Base-by-base conservation (phyloP, 2,888 invertebrate species). In the Leptinotarsa tumamoca region DNA sequence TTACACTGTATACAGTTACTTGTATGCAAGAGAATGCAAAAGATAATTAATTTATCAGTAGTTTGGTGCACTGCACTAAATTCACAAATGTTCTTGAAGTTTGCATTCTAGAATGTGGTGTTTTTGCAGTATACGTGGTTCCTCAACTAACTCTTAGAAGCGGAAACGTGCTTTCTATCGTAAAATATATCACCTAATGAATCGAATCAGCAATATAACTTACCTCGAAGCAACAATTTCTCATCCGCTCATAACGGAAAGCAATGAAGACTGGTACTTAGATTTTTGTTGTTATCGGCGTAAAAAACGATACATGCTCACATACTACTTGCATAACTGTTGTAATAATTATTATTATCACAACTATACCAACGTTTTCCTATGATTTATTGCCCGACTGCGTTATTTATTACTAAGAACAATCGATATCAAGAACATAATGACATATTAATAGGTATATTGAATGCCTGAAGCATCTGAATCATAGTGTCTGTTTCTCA, bases 371-470 rank as follows among this genome's bases (percentile, higher is more conserved):
- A 21, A 13, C 58, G 49, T 67, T 67, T 33, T 49, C 18, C n/a
- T 21, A 50, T 17, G 33, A 27, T 33, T 67, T 67, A 67, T 43
- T 14, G 49, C 14, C 17, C 21, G 14, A n/a, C 33, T 17, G 49
- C 51, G 43, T 67, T 67, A 67, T 67, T 67, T 67, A 67, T 67
- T 67, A 43, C 23, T 49, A 51, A 67, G 50, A 21, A 49, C 67
- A 49, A 33, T 67, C 67, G 67, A 67, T 67, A 49, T 67, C 67
- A 67, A 43, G 51, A 50, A 33, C 49, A 67, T 43, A 67, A 43
- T 50, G 51, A 67, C 67, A 67, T 51, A 51, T 67, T 67, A 67
- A 67, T 67, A 51, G 49, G 50, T n/a, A 67, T 23, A 67, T 67
- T 67, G 50, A 21, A n/a, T 17, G 18, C 67, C 33, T 67, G 18